phyloP scores from a whole-genome alignment of 2,797 vertebrate genomes.

The Clarias laeviceps region DNA sequence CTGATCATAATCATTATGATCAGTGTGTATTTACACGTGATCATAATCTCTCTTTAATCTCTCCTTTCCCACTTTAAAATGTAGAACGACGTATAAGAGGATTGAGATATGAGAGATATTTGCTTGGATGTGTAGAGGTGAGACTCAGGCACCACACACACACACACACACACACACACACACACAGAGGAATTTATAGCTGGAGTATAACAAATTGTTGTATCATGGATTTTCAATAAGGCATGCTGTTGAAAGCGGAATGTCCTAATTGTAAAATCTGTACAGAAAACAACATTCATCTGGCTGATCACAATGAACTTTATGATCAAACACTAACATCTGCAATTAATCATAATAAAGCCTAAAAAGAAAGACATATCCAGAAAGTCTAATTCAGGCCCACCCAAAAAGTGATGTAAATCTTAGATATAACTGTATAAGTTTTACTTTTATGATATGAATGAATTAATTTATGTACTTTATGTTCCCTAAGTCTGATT shows the following conservation, averaged over 20 bases:
- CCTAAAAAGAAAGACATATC: neutral
- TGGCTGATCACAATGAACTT: neutral
- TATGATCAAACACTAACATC: neutral
- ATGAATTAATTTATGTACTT: neutral
- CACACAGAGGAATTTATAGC: neutral
- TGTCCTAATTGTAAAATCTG: neutral
- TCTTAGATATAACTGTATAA: neutral
- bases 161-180: neutral
- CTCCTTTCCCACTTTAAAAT: neutral
- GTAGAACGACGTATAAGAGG: neutral
- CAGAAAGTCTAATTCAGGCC: neutral
- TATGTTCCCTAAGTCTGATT: neutral
- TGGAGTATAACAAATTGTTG: neutral
- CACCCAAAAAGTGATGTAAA: neutral
- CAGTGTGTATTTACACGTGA: no score
- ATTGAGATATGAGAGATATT: neutral
- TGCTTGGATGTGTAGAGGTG: neutral
- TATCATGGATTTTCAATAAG: neutral
- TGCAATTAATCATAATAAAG: neutral
- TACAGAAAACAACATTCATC: neutral
- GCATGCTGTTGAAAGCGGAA: neutral
- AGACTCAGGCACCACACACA: constrained; percentile 5
- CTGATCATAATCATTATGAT: no score
- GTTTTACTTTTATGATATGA: neutral
- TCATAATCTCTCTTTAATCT: no score